Evolutionary conservation across 2,113 vertebrate genomes (phyloP).

Genomic region (Neotoma lepida): DNA sequence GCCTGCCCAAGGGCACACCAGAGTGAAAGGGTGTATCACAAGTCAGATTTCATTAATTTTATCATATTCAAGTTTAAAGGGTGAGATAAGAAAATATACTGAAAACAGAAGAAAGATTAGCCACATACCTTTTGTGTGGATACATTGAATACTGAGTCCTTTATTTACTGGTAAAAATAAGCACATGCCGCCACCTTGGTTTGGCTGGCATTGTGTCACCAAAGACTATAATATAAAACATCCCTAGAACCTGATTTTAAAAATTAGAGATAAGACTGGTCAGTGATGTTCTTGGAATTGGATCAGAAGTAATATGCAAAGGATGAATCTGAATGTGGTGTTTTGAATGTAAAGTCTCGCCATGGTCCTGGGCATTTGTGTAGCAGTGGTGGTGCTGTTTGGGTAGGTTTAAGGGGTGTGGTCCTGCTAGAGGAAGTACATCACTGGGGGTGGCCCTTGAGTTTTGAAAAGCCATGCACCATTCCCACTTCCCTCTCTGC

Average conservation of each 20-base stretch:
- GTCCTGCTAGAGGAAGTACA: background rate
- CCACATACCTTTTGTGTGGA: background rate
- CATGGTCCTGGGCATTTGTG: background rate
- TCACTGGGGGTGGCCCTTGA: background rate
- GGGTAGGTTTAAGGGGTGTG: background rate
- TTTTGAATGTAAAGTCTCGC: background rate
- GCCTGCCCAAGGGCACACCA: background rate
- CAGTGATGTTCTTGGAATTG: background rate
- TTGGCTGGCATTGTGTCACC: background rate
- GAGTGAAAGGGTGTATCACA: background rate
- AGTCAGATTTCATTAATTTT: background rate
- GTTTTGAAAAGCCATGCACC: background rate
- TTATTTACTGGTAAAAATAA: background rate
- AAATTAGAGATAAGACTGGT: background rate
- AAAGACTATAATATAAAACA: background rate
- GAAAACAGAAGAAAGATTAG: constrained; percentile 11
- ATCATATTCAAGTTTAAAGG: background rate
- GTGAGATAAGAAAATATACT: constrained; percentile 20
- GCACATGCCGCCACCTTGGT: background rate
- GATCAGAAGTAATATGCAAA: background rate
- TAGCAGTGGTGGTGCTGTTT: background rate
- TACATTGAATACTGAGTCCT: background rate
- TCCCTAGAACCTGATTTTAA: background rate
- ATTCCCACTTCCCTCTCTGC: background rate
- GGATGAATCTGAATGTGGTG: background rate